Evolutionary conservation across 2,888 invertebrate species (phyloP).

Genomic region (Onchidella celtica): DNA sequence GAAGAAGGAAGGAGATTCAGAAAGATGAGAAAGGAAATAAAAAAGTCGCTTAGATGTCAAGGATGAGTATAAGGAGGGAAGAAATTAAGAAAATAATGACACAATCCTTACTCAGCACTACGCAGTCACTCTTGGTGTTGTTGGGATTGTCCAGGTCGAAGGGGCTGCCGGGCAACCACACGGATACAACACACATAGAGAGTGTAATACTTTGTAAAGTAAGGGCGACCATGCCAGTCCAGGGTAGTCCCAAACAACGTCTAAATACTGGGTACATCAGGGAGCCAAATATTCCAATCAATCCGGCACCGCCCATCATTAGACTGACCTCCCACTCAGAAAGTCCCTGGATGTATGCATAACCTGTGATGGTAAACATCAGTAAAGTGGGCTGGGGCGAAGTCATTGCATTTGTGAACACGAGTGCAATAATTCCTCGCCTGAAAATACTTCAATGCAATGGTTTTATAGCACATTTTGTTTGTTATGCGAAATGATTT

Average conservation of each 20-base stretch:
- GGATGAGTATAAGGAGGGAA: too few species aligned
- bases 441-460: too few species aligned
- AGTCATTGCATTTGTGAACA: too few species aligned
- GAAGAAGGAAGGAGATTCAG: neutral
- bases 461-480: too few species aligned
- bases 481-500: too few species aligned
- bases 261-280: conserved; percentile 80
- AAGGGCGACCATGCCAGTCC: conserved; percentile 77
- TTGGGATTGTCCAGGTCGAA: conserved; percentile 73
- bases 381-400: too few species aligned
- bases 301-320: conserved; percentile 80
- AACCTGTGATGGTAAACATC: conserved; percentile 20
- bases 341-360: conserved; percentile 79
- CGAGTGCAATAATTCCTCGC: too few species aligned
- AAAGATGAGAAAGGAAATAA: neutral
- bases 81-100: neutral
- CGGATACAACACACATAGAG: conserved; percentile 79
- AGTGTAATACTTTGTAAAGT: conserved; percentile 74
- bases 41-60: too few species aligned
- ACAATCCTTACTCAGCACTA: too few species aligned
- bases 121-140: neutral
- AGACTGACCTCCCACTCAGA: conserved; percentile 80
- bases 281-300: conserved; percentile 81
- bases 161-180: conserved; percentile 82
- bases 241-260: conserved; percentile 73